phyloP scores from a whole-genome alignment of 2,888 invertebrate species.

The Caenorhabditis imperialis region DNA sequence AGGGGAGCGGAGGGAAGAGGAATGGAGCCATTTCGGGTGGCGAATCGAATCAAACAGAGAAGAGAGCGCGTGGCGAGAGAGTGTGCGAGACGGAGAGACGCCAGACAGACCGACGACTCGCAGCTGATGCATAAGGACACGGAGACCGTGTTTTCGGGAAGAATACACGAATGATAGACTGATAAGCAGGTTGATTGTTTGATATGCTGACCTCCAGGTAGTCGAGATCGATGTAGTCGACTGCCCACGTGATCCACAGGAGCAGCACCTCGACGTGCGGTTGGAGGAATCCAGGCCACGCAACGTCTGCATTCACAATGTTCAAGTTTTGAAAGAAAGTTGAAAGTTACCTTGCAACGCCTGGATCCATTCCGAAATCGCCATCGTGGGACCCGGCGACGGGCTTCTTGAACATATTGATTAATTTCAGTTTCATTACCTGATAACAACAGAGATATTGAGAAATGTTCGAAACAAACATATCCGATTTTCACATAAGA shows the following conservation, averaged over 20 bases:
- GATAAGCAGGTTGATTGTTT: constrained; percentile 4
- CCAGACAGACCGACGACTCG: constrained; percentile 14
- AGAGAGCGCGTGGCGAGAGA: constrained; percentile 23
- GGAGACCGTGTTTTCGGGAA: constrained; percentile 18
- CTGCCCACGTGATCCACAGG: constrained; percentile 70
- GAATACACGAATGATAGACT: neutral
- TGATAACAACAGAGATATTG: neutral
- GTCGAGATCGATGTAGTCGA: constrained; percentile 76
- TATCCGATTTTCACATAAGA: neutral
- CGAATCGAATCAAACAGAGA: constrained; percentile 24
- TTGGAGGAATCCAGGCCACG: constrained; percentile 76
- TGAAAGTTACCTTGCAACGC: constrained; percentile 56
- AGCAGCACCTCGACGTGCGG: constrained; percentile 74
- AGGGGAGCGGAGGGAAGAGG: constrained; percentile 1
- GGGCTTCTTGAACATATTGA: constrained; percentile 1
- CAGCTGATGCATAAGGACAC: constrained; percentile 33
- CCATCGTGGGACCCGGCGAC: constrained; percentile 39
- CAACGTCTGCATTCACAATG: constrained; percentile 54
- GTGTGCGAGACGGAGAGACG: constrained; percentile 11
- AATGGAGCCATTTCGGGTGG: constrained; percentile 48
- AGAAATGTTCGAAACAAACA: neutral
- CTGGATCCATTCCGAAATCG: constrained; percentile 61
- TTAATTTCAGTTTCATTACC: neutral
- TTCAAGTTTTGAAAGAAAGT: neutral
- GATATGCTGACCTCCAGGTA: constrained; percentile 71